Base-by-base conservation (phyloP, 2,888 invertebrate species). In the Hirudinaria manillensis region DNA sequence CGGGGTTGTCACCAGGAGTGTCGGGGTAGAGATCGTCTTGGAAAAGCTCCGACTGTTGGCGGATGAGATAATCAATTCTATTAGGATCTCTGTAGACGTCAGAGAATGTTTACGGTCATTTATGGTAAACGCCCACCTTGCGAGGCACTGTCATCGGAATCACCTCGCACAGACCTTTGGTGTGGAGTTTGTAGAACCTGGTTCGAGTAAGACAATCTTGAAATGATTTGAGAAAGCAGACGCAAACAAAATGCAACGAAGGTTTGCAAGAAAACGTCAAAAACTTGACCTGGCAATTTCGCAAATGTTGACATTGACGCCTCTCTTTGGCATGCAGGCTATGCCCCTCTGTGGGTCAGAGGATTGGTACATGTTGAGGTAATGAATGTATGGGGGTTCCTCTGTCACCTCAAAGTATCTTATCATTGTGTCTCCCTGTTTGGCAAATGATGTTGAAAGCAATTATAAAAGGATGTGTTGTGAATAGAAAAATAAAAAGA, bases 21-120 rank as follows among this genome's bases (percentile, higher is more conserved):
- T 96, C 94, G 0, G 97, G 96, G 86, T 94, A 97, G 66, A 97
- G 87, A 85, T 97, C 96, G 82, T 93, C 93, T 89, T 95, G 90
- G 81, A 90, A 90, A 78, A 89, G 88, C 81, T 90, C 90, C 79
- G 89, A 89, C 89, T 89, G 82, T 53, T 27, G 27, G 38, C 34
- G 32, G 10, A 32, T 55, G 72, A 32, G 32, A 53, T 6, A 67
- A 67, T 67, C 34, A 67, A 34, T 68, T 68, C n/a, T 4, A 29
- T 36, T 34, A 68, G n/a, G 13, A 24, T 16, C 29, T 13, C 16
- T 34, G 13, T 36, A 68, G 2, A 2, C 3, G 2, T 1, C n/a
- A n/a, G 16, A 24, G 34, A 34, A 16, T 19, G 19, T 53, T 68
- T 32, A 32, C 10, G 16, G 16, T 34, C 16, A 1, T 13, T 29